phyloP scores from a whole-genome alignment of 2,888 invertebrate genomes.

The Parnassius mnemosyne region DNA sequence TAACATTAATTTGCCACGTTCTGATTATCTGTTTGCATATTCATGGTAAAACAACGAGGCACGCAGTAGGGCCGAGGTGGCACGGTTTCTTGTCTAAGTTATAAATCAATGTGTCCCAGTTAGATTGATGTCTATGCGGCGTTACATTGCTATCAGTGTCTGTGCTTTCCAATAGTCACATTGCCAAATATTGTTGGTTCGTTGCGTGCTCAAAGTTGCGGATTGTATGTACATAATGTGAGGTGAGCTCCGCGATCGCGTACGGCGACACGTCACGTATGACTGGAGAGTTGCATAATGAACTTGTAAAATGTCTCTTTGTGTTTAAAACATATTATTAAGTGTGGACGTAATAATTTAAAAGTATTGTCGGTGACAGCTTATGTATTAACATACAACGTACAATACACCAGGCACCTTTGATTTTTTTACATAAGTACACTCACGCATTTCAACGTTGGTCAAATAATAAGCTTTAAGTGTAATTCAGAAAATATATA shows the following conservation, averaged over 20 bases:
- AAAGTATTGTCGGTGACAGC: conserved; percentile 45
- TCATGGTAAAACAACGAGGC: conserved; percentile 68
- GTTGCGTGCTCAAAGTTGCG: conserved; percentile 37
- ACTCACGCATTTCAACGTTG: too few species aligned
- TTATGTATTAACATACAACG: conserved; percentile 28
- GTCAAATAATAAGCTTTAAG: background rate
- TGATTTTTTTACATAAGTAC: too few species aligned
- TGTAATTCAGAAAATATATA: conserved; percentile 3
- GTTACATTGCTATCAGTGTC: conserved; percentile 56
- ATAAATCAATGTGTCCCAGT: conserved; percentile 75
- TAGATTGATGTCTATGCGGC: conserved; percentile 65
- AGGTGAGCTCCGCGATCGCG: conserved; percentile 37
- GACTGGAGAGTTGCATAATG: conserved; percentile 56
- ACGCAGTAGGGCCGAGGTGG: conserved; percentile 71
- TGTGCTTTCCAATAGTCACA: conserved; percentile 64
- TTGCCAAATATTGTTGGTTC: conserved; percentile 63
- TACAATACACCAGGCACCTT: too few species aligned
- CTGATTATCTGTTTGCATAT: conserved; percentile 62
- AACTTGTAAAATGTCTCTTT: conserved; percentile 54
- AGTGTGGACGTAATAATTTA: conserved; percentile 53
- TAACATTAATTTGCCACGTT: conserved; percentile 29
- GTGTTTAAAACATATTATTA: conserved; percentile 60
- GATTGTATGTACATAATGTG: conserved; percentile 28
- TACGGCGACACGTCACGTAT: conserved; percentile 43
- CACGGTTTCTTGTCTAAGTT: conserved; percentile 73